Conservation (phyloP, 1,140 invertebrate genomes). For the Trypoxylus dichotomus region DNA sequence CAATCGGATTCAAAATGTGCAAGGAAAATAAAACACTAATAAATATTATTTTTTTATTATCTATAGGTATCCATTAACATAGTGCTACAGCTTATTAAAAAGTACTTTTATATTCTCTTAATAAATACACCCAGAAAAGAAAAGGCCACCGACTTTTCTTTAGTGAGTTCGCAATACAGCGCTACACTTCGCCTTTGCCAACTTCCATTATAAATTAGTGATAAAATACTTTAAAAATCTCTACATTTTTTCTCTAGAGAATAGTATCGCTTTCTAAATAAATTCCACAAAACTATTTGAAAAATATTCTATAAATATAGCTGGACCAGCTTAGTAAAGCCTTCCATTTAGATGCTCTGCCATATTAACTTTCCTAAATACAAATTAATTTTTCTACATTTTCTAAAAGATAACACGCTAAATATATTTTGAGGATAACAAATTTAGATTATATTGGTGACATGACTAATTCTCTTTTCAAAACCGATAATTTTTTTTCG, state of each 20-base stretch:
- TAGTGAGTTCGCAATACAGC: not conserved
- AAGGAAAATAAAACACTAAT: not conserved
- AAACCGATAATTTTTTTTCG: no score
- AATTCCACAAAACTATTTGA: not conserved
- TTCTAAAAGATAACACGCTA: no score
- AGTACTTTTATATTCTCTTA: conserved; percentile 7
- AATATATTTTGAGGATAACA: no score
- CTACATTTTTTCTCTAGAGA: not conserved
- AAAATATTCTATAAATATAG: conserved; percentile 8
- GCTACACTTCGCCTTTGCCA: not conserved
- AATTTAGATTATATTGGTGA: no score
- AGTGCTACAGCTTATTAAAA: conserved; percentile 22
- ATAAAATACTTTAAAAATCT: not conserved
- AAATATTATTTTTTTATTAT: not conserved
- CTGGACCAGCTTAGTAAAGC: not conserved
- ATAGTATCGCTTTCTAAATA: not conserved
- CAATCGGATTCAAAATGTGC: no score
- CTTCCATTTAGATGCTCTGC: not conserved
- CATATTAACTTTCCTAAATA: not conserved
- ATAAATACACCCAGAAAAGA: not conserved
- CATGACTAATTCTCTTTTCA: no score
- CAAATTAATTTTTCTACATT: not conserved
- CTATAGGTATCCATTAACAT: conserved; percentile 7
- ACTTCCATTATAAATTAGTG: not conserved
- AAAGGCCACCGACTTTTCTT: conserved; percentile 21